Evolutionary conservation across 2,888 invertebrate species (phyloP).

Genomic region (Coronaproctus castanopsis): DNA sequence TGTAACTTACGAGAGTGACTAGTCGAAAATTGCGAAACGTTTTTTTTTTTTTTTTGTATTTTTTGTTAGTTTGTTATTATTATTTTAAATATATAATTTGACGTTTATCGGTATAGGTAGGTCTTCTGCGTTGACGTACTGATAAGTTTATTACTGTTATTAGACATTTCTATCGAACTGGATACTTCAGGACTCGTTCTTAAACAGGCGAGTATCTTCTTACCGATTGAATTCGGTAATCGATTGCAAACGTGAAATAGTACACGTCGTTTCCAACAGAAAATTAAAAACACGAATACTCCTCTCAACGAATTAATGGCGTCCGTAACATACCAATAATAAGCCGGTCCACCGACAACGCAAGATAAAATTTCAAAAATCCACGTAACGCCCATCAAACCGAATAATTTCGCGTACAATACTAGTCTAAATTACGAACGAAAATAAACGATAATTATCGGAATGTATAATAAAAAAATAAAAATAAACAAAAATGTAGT

Average conservation of each 20-base stretch:
- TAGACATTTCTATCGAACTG: no score
- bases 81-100: no score
- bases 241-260: constrained; percentile 3
- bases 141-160: no score
- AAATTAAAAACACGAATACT: constrained; percentile 24
- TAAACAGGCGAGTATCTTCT: not conserved
- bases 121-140: no score
- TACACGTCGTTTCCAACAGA: constrained; percentile 23
- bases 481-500: not conserved
- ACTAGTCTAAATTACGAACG: constrained; percentile 19
- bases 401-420: constrained; percentile 24
- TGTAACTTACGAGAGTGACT: no score
- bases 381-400: constrained; percentile 24
- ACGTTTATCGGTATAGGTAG: no score
- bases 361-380: constrained; percentile 23
- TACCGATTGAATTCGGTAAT: not conserved
- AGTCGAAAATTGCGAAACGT: no score
- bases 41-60: no score
- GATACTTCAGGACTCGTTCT: no score
- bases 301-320: constrained; percentile 23
- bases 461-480: not conserved
- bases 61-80: no score
- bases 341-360: constrained; percentile 19
- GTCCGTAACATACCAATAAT: constrained; percentile 23
- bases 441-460: not conserved